Evolutionary conservation across 2,888 invertebrate genomes (phyloP).

Genomic region (Tenthredo distinguenda): DNA sequence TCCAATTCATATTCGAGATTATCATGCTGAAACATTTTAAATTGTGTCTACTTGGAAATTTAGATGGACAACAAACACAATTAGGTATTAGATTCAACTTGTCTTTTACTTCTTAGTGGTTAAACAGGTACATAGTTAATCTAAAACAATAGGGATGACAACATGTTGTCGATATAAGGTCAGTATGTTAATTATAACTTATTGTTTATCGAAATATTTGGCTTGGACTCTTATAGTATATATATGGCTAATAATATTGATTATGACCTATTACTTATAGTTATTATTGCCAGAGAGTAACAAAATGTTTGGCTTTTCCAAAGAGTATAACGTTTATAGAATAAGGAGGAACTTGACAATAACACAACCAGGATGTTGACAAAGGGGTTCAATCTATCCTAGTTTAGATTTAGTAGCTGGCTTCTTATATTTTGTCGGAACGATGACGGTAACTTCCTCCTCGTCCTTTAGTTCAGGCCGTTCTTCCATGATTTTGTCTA

Average conservation of each 20-base stretch:
- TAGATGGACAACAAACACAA: not conserved
- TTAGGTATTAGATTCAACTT: not conserved
- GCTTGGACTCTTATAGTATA: too few species aligned
- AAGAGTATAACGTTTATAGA: too few species aligned
- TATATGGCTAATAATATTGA: too few species aligned
- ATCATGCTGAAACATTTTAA: not conserved
- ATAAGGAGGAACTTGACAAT: too few species aligned
- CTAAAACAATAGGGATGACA: not conserved
- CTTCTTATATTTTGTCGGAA: not conserved
- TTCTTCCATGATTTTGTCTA: not conserved
- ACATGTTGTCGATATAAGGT: not conserved
- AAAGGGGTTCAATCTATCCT: not conserved
- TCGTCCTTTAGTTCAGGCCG: not conserved
- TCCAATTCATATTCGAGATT: not conserved
- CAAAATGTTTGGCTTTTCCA: too few species aligned
- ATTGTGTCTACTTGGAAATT: slow-evolving; percentile 13
- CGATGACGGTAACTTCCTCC: not conserved
- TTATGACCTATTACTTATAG: too few species aligned
- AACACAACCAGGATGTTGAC: not conserved
- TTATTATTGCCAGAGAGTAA: too few species aligned
- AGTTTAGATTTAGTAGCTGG: not conserved
- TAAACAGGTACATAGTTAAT: too few species aligned
- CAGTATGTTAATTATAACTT: too few species aligned
- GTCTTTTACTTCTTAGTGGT: not conserved
- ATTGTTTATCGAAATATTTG: too few species aligned